Percentiles rank a stretch among this genome's conserved stretches.
Evolutionary conservation across 2,113 vertebrate genomes (phyloP).

Genomic region (Scolopax mira): DNA sequence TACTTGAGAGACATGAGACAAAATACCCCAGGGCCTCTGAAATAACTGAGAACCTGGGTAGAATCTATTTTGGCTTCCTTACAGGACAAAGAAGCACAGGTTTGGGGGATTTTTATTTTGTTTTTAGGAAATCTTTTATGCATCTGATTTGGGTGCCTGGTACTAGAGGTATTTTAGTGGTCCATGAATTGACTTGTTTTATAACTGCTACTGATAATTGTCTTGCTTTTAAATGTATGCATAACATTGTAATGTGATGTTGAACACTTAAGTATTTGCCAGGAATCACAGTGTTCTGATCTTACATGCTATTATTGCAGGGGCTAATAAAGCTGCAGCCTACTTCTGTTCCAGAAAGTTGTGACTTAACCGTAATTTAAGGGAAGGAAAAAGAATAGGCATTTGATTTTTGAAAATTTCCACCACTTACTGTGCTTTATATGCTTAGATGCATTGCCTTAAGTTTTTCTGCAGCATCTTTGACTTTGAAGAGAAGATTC

Average conservation of each 20-base stretch:
- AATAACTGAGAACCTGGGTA: neutral
- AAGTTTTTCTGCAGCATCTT: slow-evolving; percentile 63
- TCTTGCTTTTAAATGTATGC: slow-evolving; percentile 59
- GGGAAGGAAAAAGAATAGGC: slow-evolving; percentile 35
- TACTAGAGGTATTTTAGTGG: slow-evolving; percentile 64
- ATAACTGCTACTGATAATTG: slow-evolving; percentile 63
- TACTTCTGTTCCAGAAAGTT: slow-evolving; percentile 9
- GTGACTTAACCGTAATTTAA: neutral
- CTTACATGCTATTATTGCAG: slow-evolving; percentile 44
- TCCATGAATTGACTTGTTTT: slow-evolving; percentile 43
- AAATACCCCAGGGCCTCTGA: neutral
- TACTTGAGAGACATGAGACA: neutral
- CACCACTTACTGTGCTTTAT: slow-evolving; percentile 65
- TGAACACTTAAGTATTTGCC: slow-evolving; percentile 43
- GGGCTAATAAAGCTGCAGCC: slow-evolving; percentile 37
- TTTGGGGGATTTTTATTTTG: neutral
- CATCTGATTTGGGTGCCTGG: slow-evolving; percentile 30
- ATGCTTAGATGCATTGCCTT: slow-evolving; percentile 69
- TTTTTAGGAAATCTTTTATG: neutral
- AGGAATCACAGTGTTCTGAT: slow-evolving; percentile 37
- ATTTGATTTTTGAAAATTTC: slow-evolving; percentile 46
- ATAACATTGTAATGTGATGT: slow-evolving; percentile 54
- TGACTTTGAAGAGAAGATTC: slow-evolving; percentile 40
- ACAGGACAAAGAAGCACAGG: slow-evolving; percentile 24
- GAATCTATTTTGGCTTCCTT: slow-evolving; percentile 14